Evolutionary conservation across 2,113 vertebrate genomes (phyloP).

Genomic region (Perca schrenkii): DNA sequence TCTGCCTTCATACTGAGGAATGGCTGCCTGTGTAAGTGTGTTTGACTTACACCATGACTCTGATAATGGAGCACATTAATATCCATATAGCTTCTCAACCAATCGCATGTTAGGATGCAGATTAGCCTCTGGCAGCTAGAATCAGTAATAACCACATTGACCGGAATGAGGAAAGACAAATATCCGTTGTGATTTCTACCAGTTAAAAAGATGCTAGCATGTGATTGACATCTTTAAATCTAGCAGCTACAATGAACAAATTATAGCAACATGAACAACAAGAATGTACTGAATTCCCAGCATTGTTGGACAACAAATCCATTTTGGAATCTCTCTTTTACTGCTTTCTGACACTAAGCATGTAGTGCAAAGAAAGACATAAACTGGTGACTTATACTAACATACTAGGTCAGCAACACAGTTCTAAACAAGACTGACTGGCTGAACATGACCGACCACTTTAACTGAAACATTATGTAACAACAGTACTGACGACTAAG

Average conservation of each 20-base stretch:
- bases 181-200: no score
- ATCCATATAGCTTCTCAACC: background rate
- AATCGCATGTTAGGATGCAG: background rate
- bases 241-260: background rate
- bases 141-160: no score
- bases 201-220: no score
- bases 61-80: background rate
- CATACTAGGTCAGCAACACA: no score
- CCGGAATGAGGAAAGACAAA: no score
- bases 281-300: background rate
- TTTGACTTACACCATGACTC: background rate
- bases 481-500: no score
- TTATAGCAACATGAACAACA: no score
- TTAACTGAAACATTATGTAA: no score
- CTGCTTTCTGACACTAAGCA: background rate
- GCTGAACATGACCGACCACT: no score
- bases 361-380: background rate
- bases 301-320: background rate
- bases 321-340: background rate
- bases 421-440: no score
- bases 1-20: slow-evolving; percentile 16
- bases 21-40: background rate
- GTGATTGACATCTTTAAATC: no score
- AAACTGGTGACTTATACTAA: background rate
- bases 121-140: background rate